phyloP scores from a whole-genome alignment of 2,113 vertebrate genomes.

The Connochaetes taurinus region DNA sequence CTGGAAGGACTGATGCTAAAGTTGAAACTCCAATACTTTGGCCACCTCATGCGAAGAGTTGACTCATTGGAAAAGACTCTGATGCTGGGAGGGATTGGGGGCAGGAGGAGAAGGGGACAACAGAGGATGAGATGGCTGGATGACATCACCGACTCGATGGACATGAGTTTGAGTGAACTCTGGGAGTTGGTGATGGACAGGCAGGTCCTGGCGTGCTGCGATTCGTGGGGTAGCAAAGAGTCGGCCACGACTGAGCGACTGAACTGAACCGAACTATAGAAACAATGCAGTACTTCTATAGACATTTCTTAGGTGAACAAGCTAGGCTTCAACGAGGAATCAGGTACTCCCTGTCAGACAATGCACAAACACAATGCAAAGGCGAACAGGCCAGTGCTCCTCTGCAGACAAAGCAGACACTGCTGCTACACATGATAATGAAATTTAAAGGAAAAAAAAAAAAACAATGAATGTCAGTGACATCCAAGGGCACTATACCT shows the following conservation, averaged over 20 bases:
- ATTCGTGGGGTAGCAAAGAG: too few relatives aligned
- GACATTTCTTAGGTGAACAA: background rate
- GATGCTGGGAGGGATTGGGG: too few relatives aligned
- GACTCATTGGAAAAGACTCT: too few relatives aligned
- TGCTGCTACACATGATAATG: background rate
- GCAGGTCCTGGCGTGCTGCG: too few relatives aligned
- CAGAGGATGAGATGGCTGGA: too few relatives aligned
- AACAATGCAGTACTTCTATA: background rate
- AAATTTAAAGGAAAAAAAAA: background rate
- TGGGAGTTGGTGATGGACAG: too few relatives aligned
- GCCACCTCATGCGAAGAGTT: too few relatives aligned
- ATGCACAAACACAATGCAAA: background rate
- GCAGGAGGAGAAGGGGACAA: too few relatives aligned
- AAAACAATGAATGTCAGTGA: background rate
- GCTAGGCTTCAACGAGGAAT: background rate
- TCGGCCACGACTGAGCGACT: accelerated
- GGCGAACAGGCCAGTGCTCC: background rate
- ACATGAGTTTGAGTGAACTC: too few relatives aligned
- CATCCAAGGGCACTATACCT: background rate
- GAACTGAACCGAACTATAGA: background rate
- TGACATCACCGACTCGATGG: too few relatives aligned
- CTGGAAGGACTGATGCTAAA: too few relatives aligned
- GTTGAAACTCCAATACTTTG: too few relatives aligned
- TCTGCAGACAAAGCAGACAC: background rate
- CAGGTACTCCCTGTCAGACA: background rate